Conservation (phyloP, 2,888 invertebrate species). For the Drosophila atripex region DNA sequence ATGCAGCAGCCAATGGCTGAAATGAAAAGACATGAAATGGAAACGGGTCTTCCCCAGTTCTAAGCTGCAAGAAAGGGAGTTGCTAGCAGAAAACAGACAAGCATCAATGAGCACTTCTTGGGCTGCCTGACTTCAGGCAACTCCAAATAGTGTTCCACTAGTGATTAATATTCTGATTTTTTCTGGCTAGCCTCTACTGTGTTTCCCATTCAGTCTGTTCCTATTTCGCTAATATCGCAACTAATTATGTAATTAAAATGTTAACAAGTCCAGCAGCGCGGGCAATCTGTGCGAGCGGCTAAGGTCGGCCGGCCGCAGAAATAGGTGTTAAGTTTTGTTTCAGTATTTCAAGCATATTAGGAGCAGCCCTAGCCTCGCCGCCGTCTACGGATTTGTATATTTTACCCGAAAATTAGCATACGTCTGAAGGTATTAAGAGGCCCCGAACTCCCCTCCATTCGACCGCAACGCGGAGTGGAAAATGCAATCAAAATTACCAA, state of each 20-base stretch:
- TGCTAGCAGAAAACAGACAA: too few species aligned
- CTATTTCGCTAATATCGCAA: constrained; percentile 56
- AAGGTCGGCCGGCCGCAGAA: constrained; percentile 36
- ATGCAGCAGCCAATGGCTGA: constrained; percentile 49
- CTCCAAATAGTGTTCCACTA: too few species aligned
- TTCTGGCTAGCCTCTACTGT: constrained; percentile 1
- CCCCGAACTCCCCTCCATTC: not conserved
- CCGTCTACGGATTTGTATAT: constrained; percentile 33
- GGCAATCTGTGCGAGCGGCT: constrained; percentile 38
- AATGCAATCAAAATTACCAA: constrained; percentile 75
- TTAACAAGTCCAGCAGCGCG: constrained; percentile 67
- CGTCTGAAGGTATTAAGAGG: not conserved
- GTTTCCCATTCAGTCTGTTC: not conserved
- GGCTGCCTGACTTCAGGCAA: not conserved
- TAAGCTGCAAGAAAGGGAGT: not conserved
- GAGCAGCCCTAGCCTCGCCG: constrained; percentile 27
- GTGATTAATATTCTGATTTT: constrained; percentile 34
- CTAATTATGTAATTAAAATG: constrained; percentile 76
- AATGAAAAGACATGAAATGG: constrained; percentile 28
- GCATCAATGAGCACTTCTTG: not conserved
- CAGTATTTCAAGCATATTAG: constrained; percentile 58
- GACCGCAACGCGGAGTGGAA: constrained; percentile 17
- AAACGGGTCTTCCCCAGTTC: constrained; percentile 6
- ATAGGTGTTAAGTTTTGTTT: constrained; percentile 66
- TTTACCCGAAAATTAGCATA: constrained; percentile 27